Conservation (phyloP, 2,888 invertebrate species). For the Tipula confusa region DNA sequence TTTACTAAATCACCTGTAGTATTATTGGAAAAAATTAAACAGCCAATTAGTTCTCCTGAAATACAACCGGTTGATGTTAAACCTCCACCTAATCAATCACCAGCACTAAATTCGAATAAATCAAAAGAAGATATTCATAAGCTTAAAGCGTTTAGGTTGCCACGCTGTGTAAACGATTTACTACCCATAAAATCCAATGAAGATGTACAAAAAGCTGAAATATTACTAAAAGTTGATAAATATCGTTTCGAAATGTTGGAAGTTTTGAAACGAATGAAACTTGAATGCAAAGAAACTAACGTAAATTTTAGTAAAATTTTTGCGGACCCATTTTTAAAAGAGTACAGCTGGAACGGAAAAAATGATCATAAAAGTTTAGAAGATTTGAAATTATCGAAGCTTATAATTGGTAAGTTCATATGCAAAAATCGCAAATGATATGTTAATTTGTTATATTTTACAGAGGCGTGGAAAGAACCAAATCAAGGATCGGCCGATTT, state of each 20-base stretch:
- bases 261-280: background rate
- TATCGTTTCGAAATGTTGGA: background rate
- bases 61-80: background rate
- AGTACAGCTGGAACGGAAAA: conserved; percentile 20
- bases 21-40: background rate
- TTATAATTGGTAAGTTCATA: background rate
- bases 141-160: background rate
- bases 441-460: background rate
- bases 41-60: background rate
- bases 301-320: conserved; percentile 21
- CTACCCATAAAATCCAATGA: background rate
- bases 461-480: conserved; percentile 22
- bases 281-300: background rate
- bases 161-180: background rate
- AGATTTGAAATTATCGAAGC: conserved; percentile 10
- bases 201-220: background rate
- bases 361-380: conserved; percentile 20
- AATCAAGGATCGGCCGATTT: background rate
- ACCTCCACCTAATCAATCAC: background rate
- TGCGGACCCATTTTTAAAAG: background rate
- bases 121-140: background rate
- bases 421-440: too few relatives aligned
- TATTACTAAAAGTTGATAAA: background rate
- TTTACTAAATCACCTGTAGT: background rate
- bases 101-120: background rate